Conservation (phyloP, 2,797 vertebrate species). For the Gallinago stenura region DNA sequence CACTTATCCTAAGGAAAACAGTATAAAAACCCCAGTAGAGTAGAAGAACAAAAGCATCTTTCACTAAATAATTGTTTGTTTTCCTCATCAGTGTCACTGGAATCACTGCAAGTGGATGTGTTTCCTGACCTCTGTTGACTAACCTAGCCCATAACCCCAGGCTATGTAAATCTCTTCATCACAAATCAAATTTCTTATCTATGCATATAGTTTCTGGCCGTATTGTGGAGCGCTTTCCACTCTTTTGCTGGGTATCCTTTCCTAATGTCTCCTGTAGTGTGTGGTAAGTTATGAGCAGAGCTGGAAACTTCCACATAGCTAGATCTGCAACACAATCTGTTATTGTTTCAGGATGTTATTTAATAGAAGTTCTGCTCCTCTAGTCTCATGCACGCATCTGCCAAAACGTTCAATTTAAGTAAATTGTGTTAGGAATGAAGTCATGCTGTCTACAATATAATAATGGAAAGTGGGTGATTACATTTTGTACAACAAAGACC, state of each 20-base stretch:
- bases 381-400: neutral
- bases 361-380: constrained; percentile 1
- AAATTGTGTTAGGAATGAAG: constrained; percentile 38
- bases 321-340: neutral
- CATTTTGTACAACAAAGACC: neutral
- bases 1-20: neutral
- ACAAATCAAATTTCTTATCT: neutral
- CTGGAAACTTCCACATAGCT: neutral
- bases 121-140: neutral
- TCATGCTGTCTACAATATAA: neutral
- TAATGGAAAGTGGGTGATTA: constrained; percentile 10
- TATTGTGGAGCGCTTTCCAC: neutral
- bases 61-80: neutral
- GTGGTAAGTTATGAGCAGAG: neutral
- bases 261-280: neutral
- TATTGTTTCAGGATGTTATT: constrained; percentile 23
- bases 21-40: neutral
- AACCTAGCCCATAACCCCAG: neutral
- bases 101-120: neutral
- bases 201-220: neutral
- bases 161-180: neutral
- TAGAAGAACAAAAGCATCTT: neutral
- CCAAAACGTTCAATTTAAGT: constrained; percentile 30
- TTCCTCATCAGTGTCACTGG: neutral
- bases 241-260: neutral